Evolutionary conservation across 2,113 vertebrate genomes (phyloP).

Genomic region (Bucco capensis): DNA sequence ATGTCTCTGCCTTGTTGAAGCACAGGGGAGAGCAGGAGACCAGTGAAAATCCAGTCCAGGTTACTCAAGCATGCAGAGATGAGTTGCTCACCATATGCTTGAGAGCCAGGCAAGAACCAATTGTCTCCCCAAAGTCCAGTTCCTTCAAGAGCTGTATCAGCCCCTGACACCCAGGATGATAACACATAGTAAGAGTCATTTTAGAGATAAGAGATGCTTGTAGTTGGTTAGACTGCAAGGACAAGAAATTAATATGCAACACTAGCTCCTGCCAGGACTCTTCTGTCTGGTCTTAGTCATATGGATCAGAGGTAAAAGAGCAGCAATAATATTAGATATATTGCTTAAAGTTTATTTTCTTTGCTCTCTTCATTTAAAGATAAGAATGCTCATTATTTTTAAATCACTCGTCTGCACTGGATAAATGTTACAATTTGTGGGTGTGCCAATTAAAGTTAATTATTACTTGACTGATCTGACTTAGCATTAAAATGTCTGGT

Average conservation of each 20-base stretch:
- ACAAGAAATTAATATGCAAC: neutral
- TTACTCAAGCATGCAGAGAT: fast-evolving
- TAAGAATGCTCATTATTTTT: conserved; percentile 55
- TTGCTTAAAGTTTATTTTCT: conserved; percentile 48
- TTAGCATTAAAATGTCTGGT: conserved; percentile 53
- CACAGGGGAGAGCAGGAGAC: neutral
- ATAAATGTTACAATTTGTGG: conserved; percentile 45
- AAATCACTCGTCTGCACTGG: conserved; percentile 36
- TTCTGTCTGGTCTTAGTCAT: conserved; percentile 7
- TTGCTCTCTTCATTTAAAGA: conserved; percentile 20
- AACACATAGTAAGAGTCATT: neutral
- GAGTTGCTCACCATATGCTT: neutral
- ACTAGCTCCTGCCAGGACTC: neutral
- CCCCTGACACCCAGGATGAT: neutral
- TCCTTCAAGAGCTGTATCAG: neutral
- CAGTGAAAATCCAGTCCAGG: neutral
- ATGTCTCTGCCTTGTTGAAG: neutral
- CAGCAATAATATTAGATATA: conserved; percentile 3
- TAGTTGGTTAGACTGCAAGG: neutral
- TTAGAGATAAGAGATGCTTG: neutral
- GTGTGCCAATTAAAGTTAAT: conserved; percentile 61
- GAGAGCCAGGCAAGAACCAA: neutral
- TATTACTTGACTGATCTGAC: conserved; percentile 63
- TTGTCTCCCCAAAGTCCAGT: neutral
- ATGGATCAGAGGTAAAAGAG: neutral